Percentiles rank a stretch among this genome's conserved stretches.
Evolutionary conservation across 2,113 vertebrate genomes (phyloP).

Genomic region (Agapornis roseicollis): DNA sequence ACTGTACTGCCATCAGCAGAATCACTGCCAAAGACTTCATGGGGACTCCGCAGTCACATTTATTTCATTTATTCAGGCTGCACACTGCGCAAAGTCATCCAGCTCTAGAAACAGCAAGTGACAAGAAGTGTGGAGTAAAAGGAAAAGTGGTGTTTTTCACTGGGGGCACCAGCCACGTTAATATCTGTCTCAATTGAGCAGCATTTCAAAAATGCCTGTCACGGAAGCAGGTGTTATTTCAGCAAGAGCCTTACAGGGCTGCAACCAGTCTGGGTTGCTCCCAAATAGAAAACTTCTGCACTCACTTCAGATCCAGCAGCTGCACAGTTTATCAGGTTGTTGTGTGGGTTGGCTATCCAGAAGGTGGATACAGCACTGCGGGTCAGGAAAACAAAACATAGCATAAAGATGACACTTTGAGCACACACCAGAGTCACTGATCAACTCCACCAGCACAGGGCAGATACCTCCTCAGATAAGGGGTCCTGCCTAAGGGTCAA

Average conservation of each 20-base stretch:
- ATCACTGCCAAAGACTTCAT: not conserved
- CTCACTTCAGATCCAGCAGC: slow-evolving; percentile 96
- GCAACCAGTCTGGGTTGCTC: not conserved
- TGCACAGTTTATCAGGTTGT: slow-evolving; percentile 93
- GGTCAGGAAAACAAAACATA: slow-evolving; percentile 1
- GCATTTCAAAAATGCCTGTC: not conserved
- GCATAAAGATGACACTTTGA: not conserved
- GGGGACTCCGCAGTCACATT: not conserved
- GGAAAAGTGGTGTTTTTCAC: not conserved
- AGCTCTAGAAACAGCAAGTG: slow-evolving; percentile 27
- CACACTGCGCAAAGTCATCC: not conserved
- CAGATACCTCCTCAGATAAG: not conserved
- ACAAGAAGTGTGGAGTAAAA: not conserved
- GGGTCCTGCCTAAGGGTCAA: not conserved
- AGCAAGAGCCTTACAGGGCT: not conserved
- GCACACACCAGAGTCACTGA: not conserved
- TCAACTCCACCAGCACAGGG: not conserved
- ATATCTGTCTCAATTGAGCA: not conserved
- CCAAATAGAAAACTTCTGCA: not conserved
- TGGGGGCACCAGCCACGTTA: not conserved
- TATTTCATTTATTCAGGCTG: slow-evolving; percentile 37
- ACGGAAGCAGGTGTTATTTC: not conserved
- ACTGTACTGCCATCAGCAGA: not conserved
- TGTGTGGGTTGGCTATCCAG: slow-evolving; percentile 98
- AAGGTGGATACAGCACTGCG: slow-evolving; percentile 93